Evolutionary conservation across 1,140 invertebrate species (phyloP).

Genomic region (Gryon sp.): DNA sequence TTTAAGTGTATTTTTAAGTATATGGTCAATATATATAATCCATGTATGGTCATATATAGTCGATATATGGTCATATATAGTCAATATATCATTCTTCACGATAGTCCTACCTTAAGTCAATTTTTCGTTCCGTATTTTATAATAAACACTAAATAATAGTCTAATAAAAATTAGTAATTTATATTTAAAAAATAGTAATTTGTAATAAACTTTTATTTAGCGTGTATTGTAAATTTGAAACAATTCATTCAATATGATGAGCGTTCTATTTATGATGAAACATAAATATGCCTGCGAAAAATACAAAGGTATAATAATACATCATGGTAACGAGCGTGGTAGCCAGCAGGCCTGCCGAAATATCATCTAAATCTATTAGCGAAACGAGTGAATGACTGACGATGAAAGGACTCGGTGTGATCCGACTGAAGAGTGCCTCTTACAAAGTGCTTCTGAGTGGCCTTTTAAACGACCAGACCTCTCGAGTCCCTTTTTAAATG

Average conservation of each 20-base stretch:
- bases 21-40: no score
- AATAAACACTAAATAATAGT: no score
- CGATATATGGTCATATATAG: no score
- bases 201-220: no score
- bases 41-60: no score
- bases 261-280: background rate
- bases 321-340: slow-evolving; percentile 13
- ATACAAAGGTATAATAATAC: slow-evolving; percentile 22
- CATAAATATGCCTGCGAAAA: background rate
- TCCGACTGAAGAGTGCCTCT: slow-evolving; percentile 61
- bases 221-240: no score
- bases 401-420: slow-evolving; percentile 63
- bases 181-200: no score
- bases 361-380: slow-evolving; percentile 63
- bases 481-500: slow-evolving; percentile 57
- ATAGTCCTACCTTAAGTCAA: no score
- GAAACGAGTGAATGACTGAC: slow-evolving; percentile 62
- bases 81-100: no score
- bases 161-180: no score
- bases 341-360: slow-evolving; percentile 51
- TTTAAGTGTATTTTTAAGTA: no score
- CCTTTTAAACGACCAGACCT: slow-evolving; percentile 65
- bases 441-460: slow-evolving; percentile 70
- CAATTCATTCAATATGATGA: background rate
- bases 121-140: no score